Base-by-base conservation (phyloP, 2,797 vertebrate species). In the Hybognathus amarus region DNA sequence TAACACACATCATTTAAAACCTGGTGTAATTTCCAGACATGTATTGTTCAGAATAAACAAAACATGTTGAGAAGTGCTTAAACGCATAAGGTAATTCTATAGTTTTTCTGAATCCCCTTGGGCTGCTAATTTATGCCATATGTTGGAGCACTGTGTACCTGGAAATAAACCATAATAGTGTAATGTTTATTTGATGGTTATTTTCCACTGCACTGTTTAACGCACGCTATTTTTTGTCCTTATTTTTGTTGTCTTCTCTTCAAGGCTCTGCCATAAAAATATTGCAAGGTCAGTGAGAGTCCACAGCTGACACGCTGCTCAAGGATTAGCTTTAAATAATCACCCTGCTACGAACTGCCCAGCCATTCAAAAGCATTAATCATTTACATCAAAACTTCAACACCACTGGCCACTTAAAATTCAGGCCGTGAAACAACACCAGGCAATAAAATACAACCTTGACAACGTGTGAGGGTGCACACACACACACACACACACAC, bases 241-340 rank as follows among this genome's bases (percentile, higher is more conserved):
- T 40, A 3, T 74, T 76, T 74, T 79, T 68, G 20, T 38, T 45
- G 63, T 75, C 38, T 52, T 50, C 15, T 24, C 30, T 59, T n/a
- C 67, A 75, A 69, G 80, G 76, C 45, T 75, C 22, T 50, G 40
- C 69, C 69, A 52, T 79, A 79, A 76, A 77, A 68, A 82, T 79
- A 74, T 75, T 45, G 64, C 81, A 83, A 83, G 81, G 80, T 76
- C 85, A 67, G 69, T 30, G 24, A n/a, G n/a, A 69, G 40, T 80
- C 27, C 69, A 85, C 59, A 67, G 38, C 68, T 54, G 75, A 67
- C 59, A 47, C 59, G 61, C 18, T 74, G 70, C 76, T 76, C 77
- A 85, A 75, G 80, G 77, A 85, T 87, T 77, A 83, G 73, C 38
- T 77, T 47, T 56, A 70, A 63, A 73, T 83, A 74, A 85, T 81